Conservation (phyloP, 2,113 vertebrate species). For the Gopherus evgoodei region DNA sequence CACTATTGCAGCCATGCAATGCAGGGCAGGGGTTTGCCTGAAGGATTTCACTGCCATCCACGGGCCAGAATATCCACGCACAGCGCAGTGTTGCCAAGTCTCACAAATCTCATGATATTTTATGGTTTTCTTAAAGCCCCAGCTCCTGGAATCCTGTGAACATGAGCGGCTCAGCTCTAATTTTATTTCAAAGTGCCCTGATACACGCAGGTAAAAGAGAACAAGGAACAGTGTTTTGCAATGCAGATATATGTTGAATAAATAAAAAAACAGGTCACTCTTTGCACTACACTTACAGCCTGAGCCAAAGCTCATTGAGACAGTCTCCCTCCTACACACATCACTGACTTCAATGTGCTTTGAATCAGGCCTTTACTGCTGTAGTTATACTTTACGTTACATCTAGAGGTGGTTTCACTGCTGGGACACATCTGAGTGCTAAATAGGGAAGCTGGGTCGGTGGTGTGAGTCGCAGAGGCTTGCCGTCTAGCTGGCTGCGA, state of each 20-base stretch:
- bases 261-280: background rate
- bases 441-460: background rate
- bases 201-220: background rate
- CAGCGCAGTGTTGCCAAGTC: background rate
- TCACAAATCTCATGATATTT: background rate
- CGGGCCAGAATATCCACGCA: background rate
- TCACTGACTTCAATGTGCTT: background rate
- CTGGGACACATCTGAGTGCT: background rate
- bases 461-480: rapidly evolving
- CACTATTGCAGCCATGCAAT: background rate
- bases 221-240: background rate
- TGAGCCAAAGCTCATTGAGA: conserved; percentile 9
- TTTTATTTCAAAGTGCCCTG: background rate
- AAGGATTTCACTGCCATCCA: background rate
- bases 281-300: background rate
- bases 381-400: rapidly evolving
- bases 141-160: background rate
- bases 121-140: background rate
- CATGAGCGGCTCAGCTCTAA: background rate
- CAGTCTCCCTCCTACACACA: rapidly evolving
- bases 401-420: background rate
- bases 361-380: background rate
- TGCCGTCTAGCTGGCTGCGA: rapidly evolving
- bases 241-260: background rate
- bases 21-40: background rate